phyloP scores from a whole-genome alignment of 2,888 invertebrate genomes.

The Stenurella melanura region DNA sequence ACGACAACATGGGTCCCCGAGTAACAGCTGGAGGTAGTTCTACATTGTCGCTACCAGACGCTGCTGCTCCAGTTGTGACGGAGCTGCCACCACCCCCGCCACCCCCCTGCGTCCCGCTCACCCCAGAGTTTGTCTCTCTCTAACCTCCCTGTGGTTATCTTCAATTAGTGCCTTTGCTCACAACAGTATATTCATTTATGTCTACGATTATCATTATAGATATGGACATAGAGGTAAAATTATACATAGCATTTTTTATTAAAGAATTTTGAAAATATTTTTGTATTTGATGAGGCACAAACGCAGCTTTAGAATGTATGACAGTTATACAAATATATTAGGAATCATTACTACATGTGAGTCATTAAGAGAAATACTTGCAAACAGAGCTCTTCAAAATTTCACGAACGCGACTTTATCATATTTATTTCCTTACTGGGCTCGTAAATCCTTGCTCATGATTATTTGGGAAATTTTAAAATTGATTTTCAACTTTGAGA shows the following conservation, averaged over 20 bases:
- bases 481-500: too few relatives aligned
- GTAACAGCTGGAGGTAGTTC: slow-evolving; percentile 93
- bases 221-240: not conserved
- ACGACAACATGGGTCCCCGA: slow-evolving; percentile 93
- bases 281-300: not conserved
- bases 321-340: not conserved
- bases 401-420: too few relatives aligned
- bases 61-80: slow-evolving; percentile 72
- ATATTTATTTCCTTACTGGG: too few relatives aligned
- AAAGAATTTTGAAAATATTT: not conserved
- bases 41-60: slow-evolving; percentile 87
- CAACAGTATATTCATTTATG: slow-evolving; percentile 61
- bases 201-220: slow-evolving; percentile 17
- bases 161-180: slow-evolving; percentile 75
- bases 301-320: not conserved
- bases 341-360: not conserved
- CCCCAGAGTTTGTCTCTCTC: slow-evolving; percentile 77
- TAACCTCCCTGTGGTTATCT: slow-evolving; percentile 73
- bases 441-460: too few relatives aligned
- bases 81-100: slow-evolving; percentile 76
- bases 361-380: not conserved
- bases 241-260: not conserved
- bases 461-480: too few relatives aligned
- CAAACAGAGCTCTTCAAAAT: too few relatives aligned
- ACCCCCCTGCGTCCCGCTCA: slow-evolving; percentile 77